A percentile compares a stretch with the other conserved stretches of the same genome.
phyloP scores from a whole-genome alignment of 2,888 invertebrate species.

The Metalampra italica region DNA sequence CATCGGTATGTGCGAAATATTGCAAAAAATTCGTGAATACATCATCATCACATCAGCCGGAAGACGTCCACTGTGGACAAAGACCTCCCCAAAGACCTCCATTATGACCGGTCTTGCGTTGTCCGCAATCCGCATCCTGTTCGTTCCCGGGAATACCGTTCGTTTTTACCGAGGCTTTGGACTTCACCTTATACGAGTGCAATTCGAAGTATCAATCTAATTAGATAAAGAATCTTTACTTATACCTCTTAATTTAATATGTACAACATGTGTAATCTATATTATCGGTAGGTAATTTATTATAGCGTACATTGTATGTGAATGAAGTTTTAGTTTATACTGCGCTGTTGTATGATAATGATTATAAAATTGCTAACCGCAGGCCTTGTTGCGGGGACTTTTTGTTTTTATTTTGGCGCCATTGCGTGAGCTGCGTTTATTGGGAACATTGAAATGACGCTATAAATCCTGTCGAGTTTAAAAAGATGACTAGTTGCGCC shows the following conservation, averaged over 20 bases:
- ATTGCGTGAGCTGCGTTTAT: conserved; percentile 54
- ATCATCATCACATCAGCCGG: no score
- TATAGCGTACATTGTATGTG: not conserved
- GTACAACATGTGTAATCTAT: not conserved
- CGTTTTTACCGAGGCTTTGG: no score
- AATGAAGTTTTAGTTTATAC: conserved; percentile 26
- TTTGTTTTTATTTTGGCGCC: conserved; percentile 27
- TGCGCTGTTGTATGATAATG: conserved; percentile 40
- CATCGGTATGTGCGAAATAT: no score
- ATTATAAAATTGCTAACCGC: conserved; percentile 58
- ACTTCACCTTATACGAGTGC: no score
- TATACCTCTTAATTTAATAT: not conserved
- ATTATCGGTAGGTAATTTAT: not conserved
- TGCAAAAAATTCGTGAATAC: no score
- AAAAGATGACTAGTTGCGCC: conserved; percentile 8
- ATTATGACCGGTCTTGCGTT: no score
- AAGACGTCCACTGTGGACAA: no score
- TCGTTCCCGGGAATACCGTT: no score
- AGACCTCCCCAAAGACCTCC: no score
- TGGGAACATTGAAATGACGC: conserved; percentile 50
- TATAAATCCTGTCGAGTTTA: conserved; percentile 40
- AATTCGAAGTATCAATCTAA: no score
- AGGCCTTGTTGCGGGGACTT: conserved; percentile 41
- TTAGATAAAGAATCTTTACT: not conserved
- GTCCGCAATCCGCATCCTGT: no score